phyloP scores from a whole-genome alignment of 2,797 vertebrate genomes.

The Menidia menidia region DNA sequence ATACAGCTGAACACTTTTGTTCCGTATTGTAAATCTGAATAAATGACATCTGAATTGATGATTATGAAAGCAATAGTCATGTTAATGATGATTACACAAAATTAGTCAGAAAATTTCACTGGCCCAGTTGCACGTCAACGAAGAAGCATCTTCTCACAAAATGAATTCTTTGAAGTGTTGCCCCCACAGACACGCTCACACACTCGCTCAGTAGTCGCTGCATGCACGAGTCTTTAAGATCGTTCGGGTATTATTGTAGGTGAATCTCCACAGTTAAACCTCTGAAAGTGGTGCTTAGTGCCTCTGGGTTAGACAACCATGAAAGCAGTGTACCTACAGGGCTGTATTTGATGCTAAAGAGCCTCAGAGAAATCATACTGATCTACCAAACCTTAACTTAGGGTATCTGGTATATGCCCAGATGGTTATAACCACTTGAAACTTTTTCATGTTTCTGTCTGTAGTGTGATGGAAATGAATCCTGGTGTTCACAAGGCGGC shows the following conservation, averaged over 20 bases:
- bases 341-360: constrained; percentile 40
- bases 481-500: constrained; percentile 2
- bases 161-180: neutral
- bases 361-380: constrained; percentile 37
- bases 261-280: constrained; percentile 55
- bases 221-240: constrained; percentile 29
- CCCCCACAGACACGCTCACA: neutral
- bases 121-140: neutral
- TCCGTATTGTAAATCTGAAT: too few relatives aligned
- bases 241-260: constrained; percentile 48
- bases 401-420: constrained; percentile 7
- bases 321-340: constrained; percentile 40
- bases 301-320: constrained; percentile 57
- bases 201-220: constrained; percentile 23
- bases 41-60: neutral
- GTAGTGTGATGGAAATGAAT: constrained; percentile 19
- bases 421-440: constrained; percentile 21
- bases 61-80: too few relatives aligned
- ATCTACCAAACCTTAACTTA: neutral
- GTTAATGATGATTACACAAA: too few relatives aligned
- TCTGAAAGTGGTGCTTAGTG: constrained; percentile 37
- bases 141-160: neutral
- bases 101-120: too few relatives aligned
- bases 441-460: constrained; percentile 1
- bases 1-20: too few relatives aligned